Conservation (phyloP, 2,113 vertebrate species). For the Salvelinus fontinalis region DNA sequence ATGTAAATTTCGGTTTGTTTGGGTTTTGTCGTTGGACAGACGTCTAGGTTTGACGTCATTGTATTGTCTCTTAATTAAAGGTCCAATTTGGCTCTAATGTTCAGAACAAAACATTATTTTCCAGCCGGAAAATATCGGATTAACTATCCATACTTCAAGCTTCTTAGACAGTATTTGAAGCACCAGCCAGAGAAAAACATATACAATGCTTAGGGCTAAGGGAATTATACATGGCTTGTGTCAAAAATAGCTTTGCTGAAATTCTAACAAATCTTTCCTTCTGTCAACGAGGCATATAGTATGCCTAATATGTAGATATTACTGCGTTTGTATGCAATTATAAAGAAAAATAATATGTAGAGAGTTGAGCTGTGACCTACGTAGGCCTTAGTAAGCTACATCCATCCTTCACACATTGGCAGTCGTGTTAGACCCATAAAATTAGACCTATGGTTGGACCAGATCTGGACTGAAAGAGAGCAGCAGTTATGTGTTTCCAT, state of each 20-base stretch:
- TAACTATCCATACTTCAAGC: conserved; percentile 27
- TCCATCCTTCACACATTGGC: too few relatives aligned
- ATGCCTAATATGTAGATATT: not conserved
- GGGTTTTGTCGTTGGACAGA: not conserved
- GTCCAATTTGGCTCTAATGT: conserved; percentile 7
- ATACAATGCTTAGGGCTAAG: not conserved
- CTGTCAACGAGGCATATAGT: not conserved
- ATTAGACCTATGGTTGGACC: not conserved
- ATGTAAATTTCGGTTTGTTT: not conserved
- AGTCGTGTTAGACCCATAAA: not conserved
- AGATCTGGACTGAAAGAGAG: not conserved
- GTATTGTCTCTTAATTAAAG: not conserved
- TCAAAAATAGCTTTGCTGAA: not conserved
- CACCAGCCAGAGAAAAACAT: not conserved
- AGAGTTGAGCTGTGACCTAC: not conserved
- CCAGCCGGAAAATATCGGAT: conserved; percentile 39
- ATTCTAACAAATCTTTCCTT: conserved; percentile 8
- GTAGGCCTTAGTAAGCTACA: not conserved
- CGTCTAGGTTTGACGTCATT: not conserved
- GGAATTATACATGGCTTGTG: conserved; percentile 2
- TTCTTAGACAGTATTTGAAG: conserved; percentile 18
- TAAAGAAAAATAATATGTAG: not conserved
- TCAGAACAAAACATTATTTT: conserved; percentile 6
- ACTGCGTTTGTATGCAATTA: not conserved
- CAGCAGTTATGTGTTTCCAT: not conserved